These are phyloP conservation scores for Pteria penguin DNA, from an alignment of 2,888 invertebrate genomes.

Conservation along the genomic window DNA sequence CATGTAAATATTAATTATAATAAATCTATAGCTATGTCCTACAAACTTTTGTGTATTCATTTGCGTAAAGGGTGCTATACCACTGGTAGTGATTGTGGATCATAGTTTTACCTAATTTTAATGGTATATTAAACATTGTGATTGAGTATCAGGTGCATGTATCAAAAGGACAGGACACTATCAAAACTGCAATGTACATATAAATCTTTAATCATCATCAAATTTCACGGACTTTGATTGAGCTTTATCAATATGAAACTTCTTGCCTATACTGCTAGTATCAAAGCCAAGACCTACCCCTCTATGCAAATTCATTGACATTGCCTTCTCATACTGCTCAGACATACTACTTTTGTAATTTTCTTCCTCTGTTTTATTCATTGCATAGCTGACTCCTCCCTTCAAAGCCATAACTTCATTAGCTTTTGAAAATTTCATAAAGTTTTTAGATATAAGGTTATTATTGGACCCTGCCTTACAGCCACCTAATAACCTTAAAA, in stretches of 20 bases:
- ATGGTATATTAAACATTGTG: too few species aligned
- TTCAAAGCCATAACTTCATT: neutral
- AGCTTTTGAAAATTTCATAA: neutral
- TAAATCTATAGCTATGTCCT: too few species aligned
- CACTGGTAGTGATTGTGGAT: too few species aligned
- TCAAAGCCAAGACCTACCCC: conserved; percentile 69
- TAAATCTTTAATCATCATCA: conserved; percentile 49
- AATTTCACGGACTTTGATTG: conserved; percentile 66
- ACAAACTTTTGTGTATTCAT: too few species aligned
- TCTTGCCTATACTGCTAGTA: conserved; percentile 64
- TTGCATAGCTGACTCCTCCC: conserved; percentile 52
- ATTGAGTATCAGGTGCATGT: too few species aligned
- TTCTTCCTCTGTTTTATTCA: conserved; percentile 55
- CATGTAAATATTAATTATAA: too few species aligned
- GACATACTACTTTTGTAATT: conserved; percentile 58
- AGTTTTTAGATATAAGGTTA: conserved; percentile 14
- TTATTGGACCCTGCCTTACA: conserved; percentile 48
- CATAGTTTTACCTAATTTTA: too few species aligned
- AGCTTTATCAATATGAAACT: conserved; percentile 66
- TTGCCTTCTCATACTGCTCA: conserved; percentile 64
- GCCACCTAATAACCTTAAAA: conserved; percentile 66
- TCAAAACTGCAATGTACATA: too few species aligned
- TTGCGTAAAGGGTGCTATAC: too few species aligned
- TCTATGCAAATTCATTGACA: conserved; percentile 59
- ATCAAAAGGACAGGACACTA: too few species aligned